Conservation (phyloP, 2,113 vertebrate species). For the Poeciliopsis prolifica region DNA sequence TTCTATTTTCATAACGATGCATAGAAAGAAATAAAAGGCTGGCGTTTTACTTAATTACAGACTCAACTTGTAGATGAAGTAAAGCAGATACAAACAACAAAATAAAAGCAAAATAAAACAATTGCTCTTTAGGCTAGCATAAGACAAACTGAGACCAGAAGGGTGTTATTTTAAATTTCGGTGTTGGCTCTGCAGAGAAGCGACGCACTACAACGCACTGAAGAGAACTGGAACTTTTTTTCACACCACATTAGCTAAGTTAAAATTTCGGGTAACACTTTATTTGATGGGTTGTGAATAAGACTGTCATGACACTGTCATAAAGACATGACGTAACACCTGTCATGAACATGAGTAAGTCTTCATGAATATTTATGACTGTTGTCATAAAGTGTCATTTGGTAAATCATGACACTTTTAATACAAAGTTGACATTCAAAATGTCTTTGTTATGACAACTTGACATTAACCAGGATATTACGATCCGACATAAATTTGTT, state of each 20-base stretch:
- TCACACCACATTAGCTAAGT: neutral
- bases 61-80: constrained; percentile 38
- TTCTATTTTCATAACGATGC: constrained; percentile 65
- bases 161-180: constrained; percentile 18
- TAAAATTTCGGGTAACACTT: neutral
- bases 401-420: no score
- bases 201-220: constrained; percentile 23
- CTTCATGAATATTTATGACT: no score
- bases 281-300: no score
- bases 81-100: constrained; percentile 8
- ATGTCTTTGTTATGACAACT: no score
- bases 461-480: no score
- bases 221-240: constrained; percentile 44
- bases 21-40: constrained; percentile 15
- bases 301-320: no score
- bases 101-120: constrained; percentile 53
- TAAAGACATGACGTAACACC: no score
- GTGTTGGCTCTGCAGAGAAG: constrained; percentile 20
- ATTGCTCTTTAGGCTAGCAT: constrained; percentile 42
- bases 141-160: constrained; percentile 14
- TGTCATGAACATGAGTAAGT: no score
- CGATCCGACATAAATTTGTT: no score
- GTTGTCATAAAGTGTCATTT: no score
- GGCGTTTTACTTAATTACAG: constrained; percentile 56
- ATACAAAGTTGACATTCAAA: no score